A percentile compares a stretch with the other conserved stretches of the same genome.
phyloP scores from a whole-genome alignment of 2,113 vertebrate species.

The Paralichthys olivaceus region DNA sequence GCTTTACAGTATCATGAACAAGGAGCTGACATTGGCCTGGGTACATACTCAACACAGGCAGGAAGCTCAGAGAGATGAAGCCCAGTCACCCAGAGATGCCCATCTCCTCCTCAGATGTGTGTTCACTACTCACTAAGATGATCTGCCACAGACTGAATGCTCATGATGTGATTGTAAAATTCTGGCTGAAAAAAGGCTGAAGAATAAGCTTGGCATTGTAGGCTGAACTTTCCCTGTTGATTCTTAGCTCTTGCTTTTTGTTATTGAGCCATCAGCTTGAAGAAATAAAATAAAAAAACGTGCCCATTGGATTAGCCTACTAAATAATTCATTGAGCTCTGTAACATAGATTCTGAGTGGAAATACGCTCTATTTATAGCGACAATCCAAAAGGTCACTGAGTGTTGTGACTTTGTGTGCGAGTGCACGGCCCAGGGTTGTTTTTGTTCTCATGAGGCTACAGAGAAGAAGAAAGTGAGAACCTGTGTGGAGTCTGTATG shows the following conservation, averaged over 20 bases:
- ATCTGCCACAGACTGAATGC: constrained; percentile 44
- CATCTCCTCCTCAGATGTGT: constrained; percentile 58
- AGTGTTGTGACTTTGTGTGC: constrained; percentile 73
- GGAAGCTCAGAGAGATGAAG: constrained; percentile 48
- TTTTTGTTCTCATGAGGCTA: constrained; percentile 60
- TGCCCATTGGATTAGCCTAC: constrained; percentile 69
- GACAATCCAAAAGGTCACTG: constrained; percentile 77
- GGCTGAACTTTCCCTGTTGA: constrained; percentile 42
- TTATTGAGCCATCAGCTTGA: constrained; percentile 59
- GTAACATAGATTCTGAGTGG: constrained; percentile 79
- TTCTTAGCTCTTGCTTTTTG: constrained; percentile 30
- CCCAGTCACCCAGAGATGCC: constrained; percentile 72
- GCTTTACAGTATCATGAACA: constrained; percentile 56
- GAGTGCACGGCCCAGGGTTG: constrained; percentile 66
- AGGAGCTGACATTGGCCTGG: constrained; percentile 49
- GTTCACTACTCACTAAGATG: constrained; percentile 50
- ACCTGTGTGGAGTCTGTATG: constrained; percentile 16
- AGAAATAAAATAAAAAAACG: constrained; percentile 58
- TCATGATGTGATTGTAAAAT: constrained; percentile 61
- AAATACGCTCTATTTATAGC: constrained; percentile 82
- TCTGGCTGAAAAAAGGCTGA: constrained; percentile 60
- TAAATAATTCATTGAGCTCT: constrained; percentile 80
- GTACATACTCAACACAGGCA: constrained; percentile 28
- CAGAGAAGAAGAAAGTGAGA: constrained; percentile 42
- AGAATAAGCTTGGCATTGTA: constrained; percentile 53